Conservation (phyloP, 2,888 invertebrate species). For the Sinohyriopsis cumingii region DNA sequence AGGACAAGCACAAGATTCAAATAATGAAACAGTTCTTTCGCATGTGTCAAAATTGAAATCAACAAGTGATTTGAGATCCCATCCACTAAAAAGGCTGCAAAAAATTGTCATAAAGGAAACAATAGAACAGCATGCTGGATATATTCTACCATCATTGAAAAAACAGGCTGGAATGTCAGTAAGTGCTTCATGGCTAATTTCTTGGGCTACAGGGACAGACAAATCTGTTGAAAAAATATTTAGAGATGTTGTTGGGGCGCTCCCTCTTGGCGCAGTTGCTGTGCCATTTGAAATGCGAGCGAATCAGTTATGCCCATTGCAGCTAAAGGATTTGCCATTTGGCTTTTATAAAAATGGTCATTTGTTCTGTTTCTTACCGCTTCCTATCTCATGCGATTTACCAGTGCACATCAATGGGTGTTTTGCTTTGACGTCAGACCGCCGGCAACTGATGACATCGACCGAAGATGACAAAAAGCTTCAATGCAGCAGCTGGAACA, state of each 20-base stretch:
- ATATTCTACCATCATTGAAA: too few relatives aligned
- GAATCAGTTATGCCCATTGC: slow-evolving; percentile 11
- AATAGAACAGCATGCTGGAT: too few relatives aligned
- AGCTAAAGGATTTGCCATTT: slow-evolving; percentile 7
- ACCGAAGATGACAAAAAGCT: slow-evolving; percentile 52
- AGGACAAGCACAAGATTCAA: too few relatives aligned
- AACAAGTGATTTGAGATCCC: too few relatives aligned
- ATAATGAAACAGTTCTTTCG: too few relatives aligned
- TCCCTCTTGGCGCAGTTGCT: slow-evolving; percentile 34
- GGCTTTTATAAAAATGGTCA: slow-evolving; percentile 37
- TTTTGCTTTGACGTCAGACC: slow-evolving; percentile 58
- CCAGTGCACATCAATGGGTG: slow-evolving; percentile 62
- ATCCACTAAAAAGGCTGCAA: too few relatives aligned
- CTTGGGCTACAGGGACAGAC: slow-evolving; percentile 32
- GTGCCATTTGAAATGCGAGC: slow-evolving; percentile 3
- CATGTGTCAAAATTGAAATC: too few relatives aligned
- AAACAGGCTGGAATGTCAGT: too few relatives aligned
- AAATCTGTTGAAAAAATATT: slow-evolving; percentile 1
- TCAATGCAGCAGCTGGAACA: slow-evolving; percentile 17
- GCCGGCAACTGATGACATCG: slow-evolving; percentile 44
- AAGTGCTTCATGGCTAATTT: slow-evolving; percentile 23
- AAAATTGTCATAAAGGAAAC: too few relatives aligned
- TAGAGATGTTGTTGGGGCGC: slow-evolving; percentile 15
- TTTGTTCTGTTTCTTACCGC: slow-evolving; percentile 46
- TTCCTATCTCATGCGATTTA: slow-evolving; percentile 50